A percentile compares a stretch with the other conserved stretches of the same genome.
Evolutionary conservation across 2,113 vertebrate genomes (phyloP).

Genomic region (Leucoraja erinaceus): DNA sequence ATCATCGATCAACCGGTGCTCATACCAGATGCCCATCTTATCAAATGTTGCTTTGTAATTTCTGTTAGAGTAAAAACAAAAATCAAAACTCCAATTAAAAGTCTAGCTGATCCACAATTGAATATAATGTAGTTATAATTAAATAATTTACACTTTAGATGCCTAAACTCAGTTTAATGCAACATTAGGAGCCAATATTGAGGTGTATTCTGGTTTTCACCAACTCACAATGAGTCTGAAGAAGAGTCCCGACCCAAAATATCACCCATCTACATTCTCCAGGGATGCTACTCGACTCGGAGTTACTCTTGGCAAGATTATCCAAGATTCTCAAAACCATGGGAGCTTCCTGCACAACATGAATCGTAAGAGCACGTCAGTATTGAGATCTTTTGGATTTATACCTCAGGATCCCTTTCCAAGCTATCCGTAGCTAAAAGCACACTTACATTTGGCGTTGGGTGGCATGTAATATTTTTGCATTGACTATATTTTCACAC

Average conservation of each 20-base stretch:
- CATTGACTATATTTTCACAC: neutral
- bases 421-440: neutral
- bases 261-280: too few relatives aligned
- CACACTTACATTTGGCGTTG: neutral
- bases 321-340: neutral
- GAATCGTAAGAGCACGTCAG: neutral
- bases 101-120: neutral
- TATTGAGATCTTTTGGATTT: neutral
- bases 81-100: neutral
- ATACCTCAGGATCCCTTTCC: neutral
- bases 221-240: too few relatives aligned
- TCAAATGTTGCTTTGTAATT: constrained; percentile 36
- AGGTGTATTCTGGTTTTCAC: neutral
- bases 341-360: neutral
- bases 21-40: constrained; percentile 38
- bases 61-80: constrained; percentile 15
- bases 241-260: too few relatives aligned
- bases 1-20: constrained; percentile 38
- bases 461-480: neutral
- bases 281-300: too few relatives aligned
- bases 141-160: neutral
- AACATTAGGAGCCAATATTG: neutral
- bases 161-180: neutral
- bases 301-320: neutral
- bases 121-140: neutral